These are phyloP conservation scores for Holothuria leucospilota DNA, from an alignment of 53 echinoderm and acorn worm species.

Conservation along the genomic window DNA sequence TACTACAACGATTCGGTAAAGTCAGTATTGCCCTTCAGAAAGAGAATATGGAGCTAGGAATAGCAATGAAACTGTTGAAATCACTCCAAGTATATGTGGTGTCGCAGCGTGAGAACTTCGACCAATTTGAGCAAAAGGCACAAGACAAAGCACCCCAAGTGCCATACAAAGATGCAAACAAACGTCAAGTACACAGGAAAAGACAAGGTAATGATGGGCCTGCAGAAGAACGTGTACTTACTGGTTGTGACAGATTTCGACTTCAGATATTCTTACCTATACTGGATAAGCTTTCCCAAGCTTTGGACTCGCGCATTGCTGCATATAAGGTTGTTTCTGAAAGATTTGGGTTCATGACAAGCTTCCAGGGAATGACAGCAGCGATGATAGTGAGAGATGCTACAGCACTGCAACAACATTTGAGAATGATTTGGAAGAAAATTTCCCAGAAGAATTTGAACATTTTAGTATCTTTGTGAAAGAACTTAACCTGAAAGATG, in stretches of 20 bases:
- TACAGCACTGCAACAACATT: constrained; percentile 32
- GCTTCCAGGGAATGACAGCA: constrained; percentile 43
- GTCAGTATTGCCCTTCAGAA: constrained; percentile 43
- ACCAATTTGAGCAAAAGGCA: constrained; percentile 37
- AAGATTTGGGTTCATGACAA: constrained; percentile 43
- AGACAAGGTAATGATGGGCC: constrained; percentile 36
- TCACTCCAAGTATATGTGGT: constrained; percentile 36
- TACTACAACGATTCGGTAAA: constrained; percentile 28
- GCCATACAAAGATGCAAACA: constrained; percentile 41
- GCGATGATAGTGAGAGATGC: constrained; percentile 39
- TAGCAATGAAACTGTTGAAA: constrained; percentile 37
- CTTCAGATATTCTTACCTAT: constrained; percentile 39
- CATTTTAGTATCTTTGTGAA: constrained; percentile 44
- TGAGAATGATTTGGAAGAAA: constrained; percentile 31
- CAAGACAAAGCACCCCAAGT: constrained; percentile 41
- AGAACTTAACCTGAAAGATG: constrained; percentile 36
- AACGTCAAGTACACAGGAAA: constrained; percentile 41
- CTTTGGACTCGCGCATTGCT: constrained; percentile 41
- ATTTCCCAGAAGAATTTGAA: constrained; percentile 32
- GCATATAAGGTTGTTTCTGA: constrained; percentile 29
- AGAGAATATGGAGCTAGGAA: constrained; percentile 43
- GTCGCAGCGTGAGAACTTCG: constrained; percentile 41
- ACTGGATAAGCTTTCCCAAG: constrained; percentile 41
- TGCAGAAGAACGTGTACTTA: constrained; percentile 43
- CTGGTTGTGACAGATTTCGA: constrained; percentile 39